Conservation (phyloP, 2,888 invertebrate genomes). For the Germaria angustata region DNA sequence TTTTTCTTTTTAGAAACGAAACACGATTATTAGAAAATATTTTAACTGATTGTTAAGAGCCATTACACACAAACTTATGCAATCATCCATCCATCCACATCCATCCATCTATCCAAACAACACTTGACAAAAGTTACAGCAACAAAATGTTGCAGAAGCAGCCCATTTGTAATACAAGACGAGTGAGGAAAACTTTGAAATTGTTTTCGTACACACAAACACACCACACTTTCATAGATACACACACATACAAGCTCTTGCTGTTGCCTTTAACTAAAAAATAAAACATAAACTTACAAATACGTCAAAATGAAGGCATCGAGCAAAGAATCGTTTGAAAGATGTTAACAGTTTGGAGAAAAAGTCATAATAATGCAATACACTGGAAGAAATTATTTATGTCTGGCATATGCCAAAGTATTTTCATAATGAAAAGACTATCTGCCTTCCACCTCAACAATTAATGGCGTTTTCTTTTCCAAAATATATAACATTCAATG, state of each 20-base stretch:
- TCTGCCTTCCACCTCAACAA: too few species aligned
- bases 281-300: slow-evolving; percentile 49
- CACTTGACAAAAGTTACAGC: slow-evolving; percentile 59
- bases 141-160: slow-evolving; percentile 55
- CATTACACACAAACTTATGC: slow-evolving; percentile 29
- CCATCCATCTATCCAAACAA: slow-evolving; percentile 30
- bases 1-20: slow-evolving; percentile 29
- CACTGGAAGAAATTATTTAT: slow-evolving; percentile 25
- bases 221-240: neutral
- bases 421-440: too few species aligned
- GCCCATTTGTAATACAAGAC: slow-evolving; percentile 49
- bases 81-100: slow-evolving; percentile 28
- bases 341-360: slow-evolving; percentile 43
- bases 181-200: slow-evolving; percentile 40
- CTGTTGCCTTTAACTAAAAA: slow-evolving; percentile 30
- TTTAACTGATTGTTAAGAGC: slow-evolving; percentile 65
- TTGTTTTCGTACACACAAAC: slow-evolving; percentile 1
- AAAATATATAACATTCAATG: too few species aligned
- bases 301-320: slow-evolving; percentile 36
- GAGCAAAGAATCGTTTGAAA: slow-evolving; percentile 36
- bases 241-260: neutral
- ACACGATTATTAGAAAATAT: slow-evolving; percentile 66
- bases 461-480: too few species aligned
- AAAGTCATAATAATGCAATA: slow-evolving; percentile 16
- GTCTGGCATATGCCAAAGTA: too few species aligned